These are phyloP conservation scores for Deroplatys truncata DNA, from an alignment of 2,888 invertebrate genomes.

Conservation along the genomic window DNA sequence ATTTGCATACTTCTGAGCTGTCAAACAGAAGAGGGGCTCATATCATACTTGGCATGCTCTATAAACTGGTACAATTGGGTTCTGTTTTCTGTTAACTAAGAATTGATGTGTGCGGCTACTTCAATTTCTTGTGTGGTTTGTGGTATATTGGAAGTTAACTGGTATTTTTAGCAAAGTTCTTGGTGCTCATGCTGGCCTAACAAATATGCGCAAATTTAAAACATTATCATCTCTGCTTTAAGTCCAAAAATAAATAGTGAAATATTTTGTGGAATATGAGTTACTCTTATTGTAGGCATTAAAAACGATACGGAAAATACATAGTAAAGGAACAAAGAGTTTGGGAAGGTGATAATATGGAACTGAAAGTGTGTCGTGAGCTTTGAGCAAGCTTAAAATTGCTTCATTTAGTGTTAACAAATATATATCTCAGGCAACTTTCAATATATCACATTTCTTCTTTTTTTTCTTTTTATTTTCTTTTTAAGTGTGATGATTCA, in stretches of 20 bases:
- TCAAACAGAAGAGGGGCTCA: neutral
- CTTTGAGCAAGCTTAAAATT: neutral
- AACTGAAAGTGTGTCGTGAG: neutral
- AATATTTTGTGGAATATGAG: neutral
- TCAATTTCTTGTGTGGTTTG: slow-evolving; percentile 22
- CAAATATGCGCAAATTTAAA: neutral
- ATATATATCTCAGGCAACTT: slow-evolving; percentile 1
- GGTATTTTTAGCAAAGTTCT: neutral
- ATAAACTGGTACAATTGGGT: slow-evolving; percentile 19
- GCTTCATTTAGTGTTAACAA: neutral
- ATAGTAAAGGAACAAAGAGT: neutral
- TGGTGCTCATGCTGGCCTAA: neutral
- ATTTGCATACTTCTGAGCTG: neutral
- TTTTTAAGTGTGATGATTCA: slow-evolving; percentile 29
- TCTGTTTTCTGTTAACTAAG: slow-evolving; percentile 18
- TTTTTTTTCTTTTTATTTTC: neutral
- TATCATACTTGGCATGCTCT: slow-evolving; percentile 11
- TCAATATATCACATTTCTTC: slow-evolving; percentile 18
- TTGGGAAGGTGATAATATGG: neutral
- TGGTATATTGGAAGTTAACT: slow-evolving; percentile 23
- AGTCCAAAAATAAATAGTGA: neutral
- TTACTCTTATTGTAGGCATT: neutral
- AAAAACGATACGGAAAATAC: neutral
- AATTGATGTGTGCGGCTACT: slow-evolving; percentile 20
- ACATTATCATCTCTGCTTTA: neutral